phyloP scores from a whole-genome alignment of 2,113 vertebrate genomes.

The Lophura nycthemera region DNA sequence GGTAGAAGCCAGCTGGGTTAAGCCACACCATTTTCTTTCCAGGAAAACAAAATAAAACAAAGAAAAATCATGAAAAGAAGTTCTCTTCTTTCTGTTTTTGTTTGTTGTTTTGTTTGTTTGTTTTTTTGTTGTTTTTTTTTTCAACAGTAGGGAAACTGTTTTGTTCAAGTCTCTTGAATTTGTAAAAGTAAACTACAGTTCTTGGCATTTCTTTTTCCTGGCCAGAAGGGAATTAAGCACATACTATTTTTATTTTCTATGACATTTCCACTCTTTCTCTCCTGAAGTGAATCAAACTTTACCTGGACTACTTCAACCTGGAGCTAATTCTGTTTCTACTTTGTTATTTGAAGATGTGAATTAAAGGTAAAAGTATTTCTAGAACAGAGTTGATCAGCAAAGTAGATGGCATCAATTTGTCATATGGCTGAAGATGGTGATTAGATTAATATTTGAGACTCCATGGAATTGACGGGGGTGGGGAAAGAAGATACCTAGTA shows the following conservation, averaged over 20 bases:
- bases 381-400: neutral
- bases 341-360: neutral
- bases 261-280: neutral
- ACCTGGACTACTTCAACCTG: neutral
- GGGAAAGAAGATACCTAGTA: neutral
- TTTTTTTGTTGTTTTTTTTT: too few relatives aligned
- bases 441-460: neutral
- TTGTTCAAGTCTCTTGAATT: neutral
- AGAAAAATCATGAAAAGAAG: neutral
- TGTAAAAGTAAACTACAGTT: neutral
- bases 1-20: too few relatives aligned
- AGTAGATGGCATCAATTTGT: neutral
- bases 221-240: neutral
- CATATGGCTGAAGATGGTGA: neutral
- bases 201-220: neutral
- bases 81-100: neutral
- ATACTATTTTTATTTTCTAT: fast-evolving
- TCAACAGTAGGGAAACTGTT: neutral
- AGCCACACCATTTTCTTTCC: too few relatives aligned
- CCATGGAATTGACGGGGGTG: fast-evolving
- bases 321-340: neutral
- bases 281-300: neutral
- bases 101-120: too few relatives aligned
- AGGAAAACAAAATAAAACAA: neutral
- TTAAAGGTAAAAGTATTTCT: neutral